Evolutionary conservation across 2,797 vertebrate species (phyloP).

Genomic region (Dallia pectoralis): DNA sequence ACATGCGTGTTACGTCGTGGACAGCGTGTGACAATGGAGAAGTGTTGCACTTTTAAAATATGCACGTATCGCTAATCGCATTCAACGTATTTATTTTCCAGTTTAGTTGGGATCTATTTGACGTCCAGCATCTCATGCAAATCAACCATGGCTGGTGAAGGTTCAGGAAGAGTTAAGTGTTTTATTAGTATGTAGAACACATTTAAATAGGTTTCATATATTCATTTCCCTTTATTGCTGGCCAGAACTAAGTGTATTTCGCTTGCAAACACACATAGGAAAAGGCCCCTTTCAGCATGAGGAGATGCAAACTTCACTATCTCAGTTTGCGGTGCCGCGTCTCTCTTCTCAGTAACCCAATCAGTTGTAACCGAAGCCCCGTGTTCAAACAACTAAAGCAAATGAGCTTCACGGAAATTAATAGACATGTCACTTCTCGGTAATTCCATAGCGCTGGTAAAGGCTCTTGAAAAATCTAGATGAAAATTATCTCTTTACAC

Average conservation of each 20-base stretch:
- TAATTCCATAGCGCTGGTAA: constrained; percentile 8
- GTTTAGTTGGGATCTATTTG: too few relatives aligned
- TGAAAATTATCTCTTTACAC: too few relatives aligned
- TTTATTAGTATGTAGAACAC: background rate
- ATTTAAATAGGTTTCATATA: too few relatives aligned
- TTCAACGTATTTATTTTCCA: too few relatives aligned
- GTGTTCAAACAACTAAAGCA: constrained; percentile 10
- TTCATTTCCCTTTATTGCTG: background rate
- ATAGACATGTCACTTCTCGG: constrained; percentile 26
- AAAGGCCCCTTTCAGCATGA: background rate
- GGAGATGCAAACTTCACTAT: background rate
- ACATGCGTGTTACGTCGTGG: too few relatives aligned
- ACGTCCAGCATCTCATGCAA: too few relatives aligned
- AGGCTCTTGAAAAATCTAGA: constrained; percentile 12
- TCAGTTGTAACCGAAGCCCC: background rate
- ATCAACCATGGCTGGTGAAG: too few relatives aligned
- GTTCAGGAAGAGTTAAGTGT: too few relatives aligned
- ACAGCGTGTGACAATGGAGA: too few relatives aligned
- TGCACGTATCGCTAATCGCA: too few relatives aligned
- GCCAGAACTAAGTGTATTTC: background rate
- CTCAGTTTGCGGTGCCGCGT: background rate
- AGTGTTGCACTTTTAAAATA: too few relatives aligned
- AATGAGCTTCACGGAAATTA: constrained; percentile 29
- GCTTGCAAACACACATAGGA: background rate
- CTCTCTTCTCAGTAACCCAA: constrained; percentile 1